Evolutionary conservation across 2,888 invertebrate species (phyloP).

Genomic region (Tryphoninae sp.): DNA sequence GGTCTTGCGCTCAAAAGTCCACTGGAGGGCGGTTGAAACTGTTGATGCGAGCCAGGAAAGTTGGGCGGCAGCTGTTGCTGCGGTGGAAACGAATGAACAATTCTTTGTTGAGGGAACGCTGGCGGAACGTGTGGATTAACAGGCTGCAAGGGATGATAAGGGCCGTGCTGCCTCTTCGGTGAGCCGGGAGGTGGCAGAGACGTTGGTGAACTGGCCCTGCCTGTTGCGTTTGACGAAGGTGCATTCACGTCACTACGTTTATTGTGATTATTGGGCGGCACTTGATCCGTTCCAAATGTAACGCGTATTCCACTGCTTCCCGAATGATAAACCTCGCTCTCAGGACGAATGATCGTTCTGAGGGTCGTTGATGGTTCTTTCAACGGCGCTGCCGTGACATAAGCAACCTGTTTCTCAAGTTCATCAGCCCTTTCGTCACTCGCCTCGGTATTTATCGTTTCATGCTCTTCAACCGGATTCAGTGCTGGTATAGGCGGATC

Average conservation of each 20-base stretch:
- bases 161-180: slow-evolving; percentile 79
- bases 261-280: slow-evolving; percentile 79
- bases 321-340: slow-evolving; percentile 90
- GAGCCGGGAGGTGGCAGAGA: slow-evolving; percentile 70
- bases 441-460: slow-evolving; percentile 79
- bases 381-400: slow-evolving; percentile 82
- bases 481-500: slow-evolving; percentile 91
- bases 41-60: slow-evolving; percentile 66
- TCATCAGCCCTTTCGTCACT: slow-evolving; percentile 69
- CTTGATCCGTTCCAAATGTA: slow-evolving; percentile 88
- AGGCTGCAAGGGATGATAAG: slow-evolving; percentile 76
- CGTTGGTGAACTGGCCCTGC: slow-evolving; percentile 69
- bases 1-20: slow-evolving; percentile 64
- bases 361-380: slow-evolving; percentile 89
- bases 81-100: slow-evolving; percentile 80
- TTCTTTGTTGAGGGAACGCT: slow-evolving; percentile 79
- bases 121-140: slow-evolving; percentile 75
- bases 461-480: slow-evolving; percentile 87
- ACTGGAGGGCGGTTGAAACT: slow-evolving; percentile 62
- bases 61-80: slow-evolving; percentile 72
- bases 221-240: slow-evolving; percentile 77
- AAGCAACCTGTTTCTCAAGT: slow-evolving; percentile 83
- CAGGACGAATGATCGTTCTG: slow-evolving; percentile 92
- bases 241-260: slow-evolving; percentile 76
- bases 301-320: slow-evolving; percentile 91